Evolutionary conservation across 2,888 invertebrate species (phyloP).

Genomic region (Unio pictorum): DNA sequence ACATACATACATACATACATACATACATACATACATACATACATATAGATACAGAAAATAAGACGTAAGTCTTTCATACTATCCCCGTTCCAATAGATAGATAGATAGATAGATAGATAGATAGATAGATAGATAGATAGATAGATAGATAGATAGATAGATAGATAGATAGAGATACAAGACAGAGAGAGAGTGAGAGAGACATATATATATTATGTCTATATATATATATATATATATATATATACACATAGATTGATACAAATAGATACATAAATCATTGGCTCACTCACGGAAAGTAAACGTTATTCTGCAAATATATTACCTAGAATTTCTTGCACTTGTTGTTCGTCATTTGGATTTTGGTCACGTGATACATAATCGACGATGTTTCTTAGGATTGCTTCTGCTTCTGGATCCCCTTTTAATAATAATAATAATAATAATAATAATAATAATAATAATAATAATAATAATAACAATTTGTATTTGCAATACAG

Average conservation of each 20-base stretch:
- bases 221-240: neutral
- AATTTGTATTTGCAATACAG: no score
- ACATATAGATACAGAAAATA: no score
- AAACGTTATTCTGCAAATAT: neutral
- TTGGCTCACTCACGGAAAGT: neutral
- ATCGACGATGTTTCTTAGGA: constrained; percentile 39
- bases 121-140: no score
- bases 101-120: no score
- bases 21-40: neutral
- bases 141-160: no score
- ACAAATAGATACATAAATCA: neutral
- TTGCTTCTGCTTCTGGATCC: constrained; percentile 41
- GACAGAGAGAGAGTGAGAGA: no score
- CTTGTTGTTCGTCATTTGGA: constrained; percentile 44
- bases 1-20: neutral
- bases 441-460: neutral
- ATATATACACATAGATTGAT: neutral
- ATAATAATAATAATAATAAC: neutral
- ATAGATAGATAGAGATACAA: no score
- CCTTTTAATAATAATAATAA: constrained; percentile 14
- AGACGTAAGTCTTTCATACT: no score
- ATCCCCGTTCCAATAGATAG: no score
- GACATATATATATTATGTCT: no score
- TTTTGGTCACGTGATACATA: constrained; percentile 41
- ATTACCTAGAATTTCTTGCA: constrained; percentile 38